Base-by-base conservation (phyloP, 2,113 vertebrate species). In the Corvus moneduloides region DNA sequence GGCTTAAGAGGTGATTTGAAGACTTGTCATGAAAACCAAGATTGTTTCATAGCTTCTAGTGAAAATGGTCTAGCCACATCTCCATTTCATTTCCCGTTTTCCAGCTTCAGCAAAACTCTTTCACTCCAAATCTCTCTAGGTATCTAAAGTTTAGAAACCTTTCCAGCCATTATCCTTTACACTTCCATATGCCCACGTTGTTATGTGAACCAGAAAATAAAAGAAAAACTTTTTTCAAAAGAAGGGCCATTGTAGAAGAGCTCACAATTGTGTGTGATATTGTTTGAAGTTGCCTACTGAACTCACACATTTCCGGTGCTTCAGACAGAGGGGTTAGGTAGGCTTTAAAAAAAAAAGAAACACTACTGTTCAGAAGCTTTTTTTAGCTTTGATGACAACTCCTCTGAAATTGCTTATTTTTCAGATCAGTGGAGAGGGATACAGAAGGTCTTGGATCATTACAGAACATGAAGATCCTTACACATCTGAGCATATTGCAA, bases 371-470 rank as follows among this genome's bases (percentile, higher is more conserved):
- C 87, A 94, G 77, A 97, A 92, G 76, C 71, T 87, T 97, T 97
- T 89, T 88, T 72, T 87, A 83, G 91, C 94, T 97, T 94, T 96
- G 79, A 92, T 96, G 96, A 95, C 81, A 96, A 90, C 67, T 94
- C 83, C 81, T 95, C 91, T 93, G 91, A 93, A 98, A 97, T 89
- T 97, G 91, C 95, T 98, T 97, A 97, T 98, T 98, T 98, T 95
- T 97, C 96, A 97, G 97, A 97, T 97, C 94, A 96, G 51, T 96
- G 87, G 92, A 96, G 96, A 95, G 87, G 94, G 84, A 96, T 93
- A 96, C 84, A 83, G 84, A 94, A 81, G 93, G 94, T 91, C 94
- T 84, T 76, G 84, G 76, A 96, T 96, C 89, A 96, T 95, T 97
- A 97, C n/a, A 92, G 93, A 97, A 96, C 72, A 95, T 92, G 92